phyloP scores from a whole-genome alignment of 1,140 invertebrate genomes.

The Zaprionus vittiger region DNA sequence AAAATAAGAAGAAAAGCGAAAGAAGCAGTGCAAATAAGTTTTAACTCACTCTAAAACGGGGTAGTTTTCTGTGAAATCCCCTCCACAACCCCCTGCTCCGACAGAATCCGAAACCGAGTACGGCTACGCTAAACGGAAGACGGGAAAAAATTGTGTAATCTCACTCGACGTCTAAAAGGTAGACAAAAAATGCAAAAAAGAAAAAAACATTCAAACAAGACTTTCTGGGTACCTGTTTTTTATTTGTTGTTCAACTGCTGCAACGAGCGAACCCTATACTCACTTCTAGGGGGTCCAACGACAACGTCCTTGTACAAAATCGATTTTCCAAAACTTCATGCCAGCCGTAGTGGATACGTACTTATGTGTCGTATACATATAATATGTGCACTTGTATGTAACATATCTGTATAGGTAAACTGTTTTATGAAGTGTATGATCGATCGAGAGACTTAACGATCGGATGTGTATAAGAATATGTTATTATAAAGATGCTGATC shows the following conservation, averaged over 20 bases:
- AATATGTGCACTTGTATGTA: conserved; percentile 5
- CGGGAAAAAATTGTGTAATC: conserved; percentile 74
- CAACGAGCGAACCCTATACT: conserved; percentile 37
- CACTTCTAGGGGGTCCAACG: conserved; percentile 17
- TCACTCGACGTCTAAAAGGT: conserved; percentile 76
- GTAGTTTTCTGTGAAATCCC: conserved; percentile 76
- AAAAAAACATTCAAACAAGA: conserved; percentile 29
- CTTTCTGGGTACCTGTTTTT: conserved; percentile 23
- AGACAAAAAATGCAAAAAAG: conserved; percentile 45
- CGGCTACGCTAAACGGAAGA: conserved; percentile 60
- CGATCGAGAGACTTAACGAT: neutral
- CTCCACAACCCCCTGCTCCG: conserved; percentile 15
- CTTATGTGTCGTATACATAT: conserved; percentile 19
- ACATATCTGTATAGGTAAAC: conserved; percentile 4
- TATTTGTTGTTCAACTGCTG: conserved; percentile 49
- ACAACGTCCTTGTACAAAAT: conserved; percentile 82
- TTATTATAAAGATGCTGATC: conserved; percentile 25
- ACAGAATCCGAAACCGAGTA: conserved; percentile 52
- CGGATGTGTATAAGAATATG: conserved; percentile 10
- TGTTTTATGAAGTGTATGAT: conserved; percentile 16
- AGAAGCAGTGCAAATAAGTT: conserved; percentile 64
- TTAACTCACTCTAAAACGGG: conserved; percentile 59
- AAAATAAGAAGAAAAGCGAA: conserved; percentile 33
- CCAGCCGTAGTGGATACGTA: conserved; percentile 66
- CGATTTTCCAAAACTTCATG: conserved; percentile 84